phyloP scores from a whole-genome alignment of 2,888 invertebrate genomes.

The Lasioglossum pauxillum region DNA sequence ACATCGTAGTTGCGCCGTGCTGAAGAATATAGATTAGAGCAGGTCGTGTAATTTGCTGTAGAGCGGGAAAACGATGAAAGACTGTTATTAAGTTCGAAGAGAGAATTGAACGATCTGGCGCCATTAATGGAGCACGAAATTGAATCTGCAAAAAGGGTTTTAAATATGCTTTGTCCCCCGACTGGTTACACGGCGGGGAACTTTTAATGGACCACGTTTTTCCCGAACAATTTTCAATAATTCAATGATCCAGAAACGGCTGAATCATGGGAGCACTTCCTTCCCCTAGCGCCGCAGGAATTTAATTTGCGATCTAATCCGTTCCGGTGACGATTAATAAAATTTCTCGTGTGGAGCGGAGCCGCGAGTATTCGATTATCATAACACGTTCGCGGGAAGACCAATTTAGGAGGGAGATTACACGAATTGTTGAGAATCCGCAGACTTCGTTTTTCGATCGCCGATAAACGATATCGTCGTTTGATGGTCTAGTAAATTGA shows the following conservation, averaged over 20 bases:
- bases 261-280: not conserved
- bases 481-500: not conserved
- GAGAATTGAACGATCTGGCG: not conserved
- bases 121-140: not conserved
- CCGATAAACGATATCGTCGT: not conserved
- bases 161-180: not conserved
- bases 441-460: not conserved
- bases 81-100: not conserved
- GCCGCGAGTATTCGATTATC: conserved; percentile 8
- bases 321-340: conserved; percentile 4
- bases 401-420: conserved; percentile 3
- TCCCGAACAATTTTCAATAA: conserved; percentile 24
- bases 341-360: not conserved
- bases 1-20: not conserved
- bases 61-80: not conserved
- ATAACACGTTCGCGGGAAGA: not conserved
- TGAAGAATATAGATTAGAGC: not conserved
- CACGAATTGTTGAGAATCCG: not conserved
- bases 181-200: not conserved
- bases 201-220: conserved; percentile 15
- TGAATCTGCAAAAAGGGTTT: not conserved
- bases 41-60: not conserved
- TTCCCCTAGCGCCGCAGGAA: conserved; percentile 3
- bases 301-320: conserved; percentile 21
- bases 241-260: conserved; percentile 7